These are phyloP conservation scores for Diaperis boleti DNA, from an alignment of 2,888 invertebrate genomes.

Conservation along the genomic window DNA sequence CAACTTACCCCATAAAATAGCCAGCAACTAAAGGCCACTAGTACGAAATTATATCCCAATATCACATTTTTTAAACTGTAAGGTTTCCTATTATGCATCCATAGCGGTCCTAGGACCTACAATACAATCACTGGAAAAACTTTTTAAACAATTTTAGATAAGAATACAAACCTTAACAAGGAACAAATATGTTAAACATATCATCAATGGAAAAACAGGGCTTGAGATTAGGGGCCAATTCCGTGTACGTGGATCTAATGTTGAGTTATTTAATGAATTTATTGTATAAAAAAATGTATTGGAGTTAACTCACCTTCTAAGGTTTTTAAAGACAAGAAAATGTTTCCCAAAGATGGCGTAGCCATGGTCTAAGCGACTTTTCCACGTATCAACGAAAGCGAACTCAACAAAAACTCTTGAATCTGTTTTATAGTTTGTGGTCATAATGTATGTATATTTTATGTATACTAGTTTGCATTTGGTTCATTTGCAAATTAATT, in stretches of 20 bases:
- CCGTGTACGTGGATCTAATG: background rate
- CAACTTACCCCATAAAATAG: constrained; percentile 22
- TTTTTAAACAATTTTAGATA: too few species aligned
- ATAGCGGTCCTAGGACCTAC: constrained; percentile 74
- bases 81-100: constrained; percentile 89
- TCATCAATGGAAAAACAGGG: background rate
- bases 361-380: too few species aligned
- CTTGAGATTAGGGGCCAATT: constrained; percentile 8
- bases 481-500: too few species aligned
- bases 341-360: too few species aligned
- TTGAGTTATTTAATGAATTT: too few species aligned
- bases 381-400: too few species aligned
- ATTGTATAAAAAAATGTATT: too few species aligned
- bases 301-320: constrained; percentile 1
- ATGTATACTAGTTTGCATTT: too few species aligned
- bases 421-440: too few species aligned
- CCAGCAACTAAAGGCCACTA: constrained; percentile 84
- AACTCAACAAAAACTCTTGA: too few species aligned
- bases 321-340: background rate
- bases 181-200: background rate
- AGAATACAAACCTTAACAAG: background rate
- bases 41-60: constrained; percentile 88
- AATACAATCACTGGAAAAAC: background rate
- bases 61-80: constrained; percentile 83
- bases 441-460: too few species aligned